Conservation (phyloP, 2,113 vertebrate species). For the Pomatostomus ruficeps region DNA sequence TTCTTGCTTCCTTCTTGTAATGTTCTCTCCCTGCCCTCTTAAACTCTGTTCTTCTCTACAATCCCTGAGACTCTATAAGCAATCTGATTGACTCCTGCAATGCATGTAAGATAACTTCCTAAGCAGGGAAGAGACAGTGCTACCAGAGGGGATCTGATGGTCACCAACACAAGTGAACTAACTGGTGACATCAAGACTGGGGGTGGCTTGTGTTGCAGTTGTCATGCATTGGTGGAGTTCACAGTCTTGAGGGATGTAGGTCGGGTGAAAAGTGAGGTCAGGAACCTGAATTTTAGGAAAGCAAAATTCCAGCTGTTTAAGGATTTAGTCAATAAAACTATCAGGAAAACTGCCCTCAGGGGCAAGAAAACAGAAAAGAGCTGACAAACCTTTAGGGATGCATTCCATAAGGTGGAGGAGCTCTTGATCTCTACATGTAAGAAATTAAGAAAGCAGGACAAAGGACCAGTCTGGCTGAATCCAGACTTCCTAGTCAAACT, state of each 20-base stretch:
- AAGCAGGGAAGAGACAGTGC: neutral
- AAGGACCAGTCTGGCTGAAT: neutral
- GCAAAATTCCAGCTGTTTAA: neutral
- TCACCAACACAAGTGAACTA: neutral
- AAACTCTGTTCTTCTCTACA: neutral
- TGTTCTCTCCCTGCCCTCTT: neutral
- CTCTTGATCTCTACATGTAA: neutral
- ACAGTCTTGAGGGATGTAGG: neutral
- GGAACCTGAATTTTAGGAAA: neutral
- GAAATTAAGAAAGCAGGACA: neutral
- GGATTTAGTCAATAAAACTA: neutral
- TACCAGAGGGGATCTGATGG: accelerated
- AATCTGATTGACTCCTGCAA: neutral
- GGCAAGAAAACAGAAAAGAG: neutral
- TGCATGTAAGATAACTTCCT: neutral
- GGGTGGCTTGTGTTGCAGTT: too few species aligned
- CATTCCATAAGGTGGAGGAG: neutral
- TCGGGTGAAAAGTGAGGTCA: neutral
- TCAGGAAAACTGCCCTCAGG: neutral
- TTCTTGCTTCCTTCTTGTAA: neutral
- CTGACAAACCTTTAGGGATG: neutral
- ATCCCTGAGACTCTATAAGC: neutral
- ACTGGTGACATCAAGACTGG: neutral
- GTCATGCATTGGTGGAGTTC: neutral
- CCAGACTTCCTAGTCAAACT: neutral